These are phyloP conservation scores for Burhinus bistriatus DNA, from an alignment of 2,113 vertebrate species.

Conservation along the genomic window DNA sequence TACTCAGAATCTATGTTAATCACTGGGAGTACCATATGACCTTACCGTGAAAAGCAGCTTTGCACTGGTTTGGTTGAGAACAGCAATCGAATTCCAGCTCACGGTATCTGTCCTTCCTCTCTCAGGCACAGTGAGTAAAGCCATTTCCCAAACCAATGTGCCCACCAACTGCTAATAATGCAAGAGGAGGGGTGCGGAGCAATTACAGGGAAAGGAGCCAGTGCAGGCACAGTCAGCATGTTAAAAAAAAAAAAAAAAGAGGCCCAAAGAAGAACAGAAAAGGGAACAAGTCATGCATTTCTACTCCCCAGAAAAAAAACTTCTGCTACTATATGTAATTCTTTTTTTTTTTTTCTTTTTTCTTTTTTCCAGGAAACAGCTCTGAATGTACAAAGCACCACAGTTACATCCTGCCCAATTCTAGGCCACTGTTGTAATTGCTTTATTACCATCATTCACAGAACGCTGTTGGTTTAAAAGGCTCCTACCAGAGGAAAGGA, in stretches of 20 bases:
- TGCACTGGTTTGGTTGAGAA: background rate
- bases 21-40: background rate
- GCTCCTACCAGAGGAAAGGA: background rate
- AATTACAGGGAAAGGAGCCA: background rate
- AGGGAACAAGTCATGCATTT: background rate
- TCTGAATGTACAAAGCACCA: background rate
- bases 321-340: background rate
- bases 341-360: no score
- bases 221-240: background rate
- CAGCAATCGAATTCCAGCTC: background rate
- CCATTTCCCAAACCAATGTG: background rate
- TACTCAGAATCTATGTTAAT: background rate
- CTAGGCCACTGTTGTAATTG: background rate
- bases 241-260: background rate
- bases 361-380: background rate
- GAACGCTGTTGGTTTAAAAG: background rate
- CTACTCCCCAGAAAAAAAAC: background rate
- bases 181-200: background rate
- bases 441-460: background rate
- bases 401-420: background rate
- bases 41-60: background rate
- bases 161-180: background rate
- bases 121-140: background rate
- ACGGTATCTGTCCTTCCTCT: background rate
- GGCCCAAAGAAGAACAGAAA: background rate